phyloP scores from a whole-genome alignment of 30 jellyfish, hydroid and myxozoan genomes.

The Turritopsis rubra region DNA sequence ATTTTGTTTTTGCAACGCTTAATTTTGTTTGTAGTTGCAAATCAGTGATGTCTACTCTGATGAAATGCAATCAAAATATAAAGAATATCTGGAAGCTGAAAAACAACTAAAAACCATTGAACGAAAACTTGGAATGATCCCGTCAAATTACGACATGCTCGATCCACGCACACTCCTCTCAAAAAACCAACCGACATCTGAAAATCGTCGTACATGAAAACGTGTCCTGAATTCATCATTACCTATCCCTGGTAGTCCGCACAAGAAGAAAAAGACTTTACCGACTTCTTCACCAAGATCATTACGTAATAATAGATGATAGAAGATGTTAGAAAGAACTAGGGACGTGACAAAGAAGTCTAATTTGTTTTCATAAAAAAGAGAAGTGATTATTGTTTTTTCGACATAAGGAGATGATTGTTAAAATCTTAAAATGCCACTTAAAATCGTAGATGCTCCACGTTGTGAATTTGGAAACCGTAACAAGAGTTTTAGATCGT shows the following conservation, averaged over 20 bases:
- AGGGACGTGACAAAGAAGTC: no score
- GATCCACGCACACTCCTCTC: no score
- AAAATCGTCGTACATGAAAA: not conserved
- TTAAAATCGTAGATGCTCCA: no score
- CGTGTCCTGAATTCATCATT: not conserved
- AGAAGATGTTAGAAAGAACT: not conserved
- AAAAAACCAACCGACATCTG: not conserved
- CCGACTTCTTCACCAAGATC: not conserved
- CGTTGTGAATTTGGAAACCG: no score
- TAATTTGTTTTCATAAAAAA: no score
- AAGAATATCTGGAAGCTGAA: conserved; percentile 45
- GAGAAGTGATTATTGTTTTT: not conserved
- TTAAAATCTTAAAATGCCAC: no score
- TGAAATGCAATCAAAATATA: conserved; percentile 33
- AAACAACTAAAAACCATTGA: conserved; percentile 34
- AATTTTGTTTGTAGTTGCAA: conserved; percentile 29
- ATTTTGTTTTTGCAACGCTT: no score
- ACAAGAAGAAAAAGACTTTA: not conserved
- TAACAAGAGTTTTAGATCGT: no score
- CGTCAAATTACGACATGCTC: not conserved
- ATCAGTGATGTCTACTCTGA: conserved; percentile 29
- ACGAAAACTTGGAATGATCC: conserved; percentile 31
- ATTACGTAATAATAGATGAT: not conserved
- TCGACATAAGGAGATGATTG: no score
- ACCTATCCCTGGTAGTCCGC: not conserved